Percentiles rank a stretch among this genome's conserved stretches.
These are phyloP conservation scores for Temnothorax curvispinosus DNA, from an alignment of 1,140 invertebrate genomes.

Conservation along the genomic window DNA sequence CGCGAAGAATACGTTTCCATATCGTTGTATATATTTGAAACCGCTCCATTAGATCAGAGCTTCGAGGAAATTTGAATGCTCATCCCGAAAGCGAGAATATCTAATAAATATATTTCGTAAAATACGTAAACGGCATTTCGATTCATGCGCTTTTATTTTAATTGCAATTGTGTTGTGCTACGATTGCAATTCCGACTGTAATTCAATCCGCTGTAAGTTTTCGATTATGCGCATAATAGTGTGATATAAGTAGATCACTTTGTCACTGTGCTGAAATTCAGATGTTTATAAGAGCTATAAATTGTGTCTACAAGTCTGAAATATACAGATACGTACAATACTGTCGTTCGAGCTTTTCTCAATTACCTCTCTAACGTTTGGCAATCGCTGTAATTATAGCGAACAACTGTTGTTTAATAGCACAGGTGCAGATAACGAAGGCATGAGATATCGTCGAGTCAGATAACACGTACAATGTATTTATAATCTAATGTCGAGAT, in stretches of 20 bases:
- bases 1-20: conserved; percentile 1
- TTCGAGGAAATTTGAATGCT: background rate
- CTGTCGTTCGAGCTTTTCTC: background rate
- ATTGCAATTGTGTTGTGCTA: background rate
- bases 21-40: conserved; percentile 66
- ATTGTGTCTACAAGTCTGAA: conserved; percentile 63
- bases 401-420: background rate
- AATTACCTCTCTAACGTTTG: conserved; percentile 28
- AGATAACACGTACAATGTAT: too few species aligned
- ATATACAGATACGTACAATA: conserved; percentile 60
- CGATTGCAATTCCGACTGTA: conserved; percentile 2
- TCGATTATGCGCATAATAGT: background rate
- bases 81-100: background rate
- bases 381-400: background rate
- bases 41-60: conserved; percentile 20
- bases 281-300: conserved; percentile 40
- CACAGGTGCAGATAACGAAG: too few species aligned
- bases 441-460: too few species aligned
- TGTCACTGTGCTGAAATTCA: conserved; percentile 43
- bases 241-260: conserved; percentile 39
- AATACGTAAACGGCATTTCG: conserved; percentile 30
- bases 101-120: background rate
- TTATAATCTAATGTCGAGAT: too few species aligned
- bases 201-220: background rate
- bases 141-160: conserved; percentile 21